Conservation (phyloP, 2,797 vertebrate species). For the Sebastes flavidus region DNA sequence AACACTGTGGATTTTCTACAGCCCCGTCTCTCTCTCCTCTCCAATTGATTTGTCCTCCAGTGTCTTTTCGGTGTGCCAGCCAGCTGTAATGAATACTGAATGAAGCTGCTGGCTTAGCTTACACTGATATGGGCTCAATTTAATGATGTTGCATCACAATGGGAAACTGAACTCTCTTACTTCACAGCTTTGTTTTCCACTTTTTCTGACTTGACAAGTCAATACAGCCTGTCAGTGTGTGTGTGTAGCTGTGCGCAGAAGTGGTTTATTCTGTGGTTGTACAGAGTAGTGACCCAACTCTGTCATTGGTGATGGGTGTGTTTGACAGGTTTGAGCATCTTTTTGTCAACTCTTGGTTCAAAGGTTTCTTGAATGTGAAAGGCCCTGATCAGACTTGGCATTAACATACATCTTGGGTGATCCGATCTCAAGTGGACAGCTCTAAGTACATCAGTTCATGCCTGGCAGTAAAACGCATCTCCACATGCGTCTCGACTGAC, state of each 20-base stretch:
- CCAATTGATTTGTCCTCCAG: slow-evolving; percentile 49
- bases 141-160: slow-evolving; percentile 61
- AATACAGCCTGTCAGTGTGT: slow-evolving; percentile 17
- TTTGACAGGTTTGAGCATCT: slow-evolving; percentile 21
- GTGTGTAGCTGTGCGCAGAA: background rate
- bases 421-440: background rate
- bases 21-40: background rate
- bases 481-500: background rate
- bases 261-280: background rate
- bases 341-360: background rate
- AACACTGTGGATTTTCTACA: slow-evolving; percentile 16
- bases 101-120: slow-evolving; percentile 38
- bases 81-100: slow-evolving; percentile 57
- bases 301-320: background rate
- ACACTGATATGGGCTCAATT: slow-evolving; percentile 37
- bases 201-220: slow-evolving; percentile 38
- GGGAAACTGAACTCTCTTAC: slow-evolving; percentile 31
- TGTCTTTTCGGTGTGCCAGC: slow-evolving; percentile 9
- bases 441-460: background rate
- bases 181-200: slow-evolving; percentile 27
- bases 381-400: background rate
- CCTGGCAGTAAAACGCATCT: background rate
- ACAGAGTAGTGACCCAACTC: background rate
- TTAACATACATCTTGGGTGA: background rate
- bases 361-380: background rate